Evolutionary conservation across 2,888 invertebrate genomes (phyloP).

Genomic region (Alloplasta piceator): DNA sequence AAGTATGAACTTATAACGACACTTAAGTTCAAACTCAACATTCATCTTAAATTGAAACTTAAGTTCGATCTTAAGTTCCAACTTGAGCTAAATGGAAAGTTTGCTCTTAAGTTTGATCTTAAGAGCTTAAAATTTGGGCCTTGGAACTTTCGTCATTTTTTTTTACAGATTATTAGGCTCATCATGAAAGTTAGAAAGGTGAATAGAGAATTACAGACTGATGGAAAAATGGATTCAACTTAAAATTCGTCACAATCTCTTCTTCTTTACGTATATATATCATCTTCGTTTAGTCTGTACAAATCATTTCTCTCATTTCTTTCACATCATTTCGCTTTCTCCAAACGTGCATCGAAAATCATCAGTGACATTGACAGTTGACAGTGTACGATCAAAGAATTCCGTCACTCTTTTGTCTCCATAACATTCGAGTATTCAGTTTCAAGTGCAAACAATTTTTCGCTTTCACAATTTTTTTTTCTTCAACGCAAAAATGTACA

Average conservation of each 20-base stretch:
- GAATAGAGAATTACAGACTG: constrained; percentile 37
- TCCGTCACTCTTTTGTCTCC: constrained; percentile 24
- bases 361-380: constrained; percentile 27
- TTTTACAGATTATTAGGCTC: constrained; percentile 46
- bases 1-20: too few species aligned
- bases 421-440: constrained; percentile 43
- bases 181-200: constrained; percentile 34
- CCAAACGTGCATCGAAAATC: constrained; percentile 65
- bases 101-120: too few species aligned
- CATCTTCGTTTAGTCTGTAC: constrained; percentile 20
- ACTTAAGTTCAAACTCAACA: too few species aligned
- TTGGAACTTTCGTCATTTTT: constrained; percentile 12
- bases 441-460: background rate
- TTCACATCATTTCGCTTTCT: constrained; percentile 47
- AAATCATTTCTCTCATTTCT: constrained; percentile 33
- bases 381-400: constrained; percentile 15
- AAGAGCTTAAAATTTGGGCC: too few species aligned
- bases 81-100: too few species aligned
- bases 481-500: constrained; percentile 23
- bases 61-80: too few species aligned
- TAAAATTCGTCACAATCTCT: constrained; percentile 45
- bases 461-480: constrained; percentile 13
- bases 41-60: too few species aligned
- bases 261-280: background rate
- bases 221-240: constrained; percentile 55